phyloP scores from a whole-genome alignment of 2,888 invertebrate species.

The Chironomus riparius region DNA sequence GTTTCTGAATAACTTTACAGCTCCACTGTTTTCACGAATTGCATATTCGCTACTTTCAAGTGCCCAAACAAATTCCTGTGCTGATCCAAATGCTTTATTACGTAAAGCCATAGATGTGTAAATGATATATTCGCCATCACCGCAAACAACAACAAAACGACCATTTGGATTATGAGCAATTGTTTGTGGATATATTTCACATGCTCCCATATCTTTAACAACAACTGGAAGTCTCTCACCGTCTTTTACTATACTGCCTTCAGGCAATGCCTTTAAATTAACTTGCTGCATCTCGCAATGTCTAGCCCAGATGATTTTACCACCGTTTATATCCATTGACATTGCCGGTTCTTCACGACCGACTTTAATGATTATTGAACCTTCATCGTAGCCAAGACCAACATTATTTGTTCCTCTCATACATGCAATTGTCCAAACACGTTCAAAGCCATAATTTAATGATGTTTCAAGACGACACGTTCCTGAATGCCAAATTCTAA shows the following conservation, averaged over 20 bases:
- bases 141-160: constrained; percentile 85
- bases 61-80: constrained; percentile 99
- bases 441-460: constrained; percentile 93
- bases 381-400: constrained; percentile 65
- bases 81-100: constrained; percentile 97
- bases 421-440: constrained; percentile 94
- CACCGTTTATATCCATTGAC: constrained; percentile 97
- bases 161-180: constrained; percentile 98
- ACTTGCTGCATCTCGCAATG: constrained; percentile 98
- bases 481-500: constrained; percentile 97
- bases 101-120: constrained; percentile 98
- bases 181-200: constrained; percentile 98
- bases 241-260: constrained; percentile 66
- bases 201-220: constrained; percentile 98
- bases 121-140: constrained; percentile 99
- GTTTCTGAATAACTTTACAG: constrained; percentile 92
- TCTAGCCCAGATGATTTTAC: constrained; percentile 98
- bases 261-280: constrained; percentile 75
- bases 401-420: constrained; percentile 93
- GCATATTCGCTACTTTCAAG: constrained; percentile 90
- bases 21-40: constrained; percentile 79
- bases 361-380: constrained; percentile 43
- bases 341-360: constrained; percentile 98
- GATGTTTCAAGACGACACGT: constrained; percentile 95
- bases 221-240: constrained; percentile 88